Percentiles rank a stretch among this genome's conserved stretches.
phyloP scores from a whole-genome alignment of 2,113 vertebrate genomes.

The Nerophis ophidion region DNA sequence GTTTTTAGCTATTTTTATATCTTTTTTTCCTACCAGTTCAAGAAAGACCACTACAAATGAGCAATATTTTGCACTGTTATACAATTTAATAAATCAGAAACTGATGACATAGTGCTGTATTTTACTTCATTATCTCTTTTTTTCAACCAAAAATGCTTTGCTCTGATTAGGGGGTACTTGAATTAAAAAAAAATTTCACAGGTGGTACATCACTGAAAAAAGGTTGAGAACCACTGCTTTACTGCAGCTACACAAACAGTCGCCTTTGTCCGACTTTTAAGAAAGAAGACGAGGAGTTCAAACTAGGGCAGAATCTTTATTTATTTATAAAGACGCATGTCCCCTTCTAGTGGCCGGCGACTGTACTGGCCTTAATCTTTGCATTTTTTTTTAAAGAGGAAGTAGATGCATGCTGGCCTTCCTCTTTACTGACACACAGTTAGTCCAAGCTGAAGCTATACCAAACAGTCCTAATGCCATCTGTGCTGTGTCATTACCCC shows the following conservation, averaged over 20 bases:
- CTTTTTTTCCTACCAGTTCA: too few species aligned
- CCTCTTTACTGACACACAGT: constrained; percentile 27
- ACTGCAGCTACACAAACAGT: not conserved
- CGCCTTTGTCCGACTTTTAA: constrained; percentile 7
- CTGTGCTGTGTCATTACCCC: constrained; percentile 49
- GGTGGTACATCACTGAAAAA: too few species aligned
- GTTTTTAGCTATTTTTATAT: too few species aligned
- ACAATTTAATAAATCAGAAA: too few species aligned
- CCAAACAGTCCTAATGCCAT: constrained; percentile 50
- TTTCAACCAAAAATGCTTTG: too few species aligned
- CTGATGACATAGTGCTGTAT: too few species aligned
- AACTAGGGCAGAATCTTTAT: constrained; percentile 53
- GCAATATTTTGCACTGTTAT: too few species aligned
- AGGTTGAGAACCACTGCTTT: too few species aligned
- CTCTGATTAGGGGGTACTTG: too few species aligned
- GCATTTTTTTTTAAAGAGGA: constrained; percentile 25
- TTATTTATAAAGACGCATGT: constrained; percentile 61
- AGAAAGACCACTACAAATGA: too few species aligned
- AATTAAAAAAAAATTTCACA: too few species aligned
- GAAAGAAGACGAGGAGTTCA: constrained; percentile 27
- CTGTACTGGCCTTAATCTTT: constrained; percentile 49
- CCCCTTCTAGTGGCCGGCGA: constrained; percentile 65
- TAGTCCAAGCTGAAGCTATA: constrained; percentile 21
- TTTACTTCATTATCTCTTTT: too few species aligned
- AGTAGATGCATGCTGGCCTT: constrained; percentile 31